Evolutionary conservation across 2,888 invertebrate species (phyloP), one percentile per base, ranked within the genome.

Genomic region (Pachymerium ferrugineum): DNA sequence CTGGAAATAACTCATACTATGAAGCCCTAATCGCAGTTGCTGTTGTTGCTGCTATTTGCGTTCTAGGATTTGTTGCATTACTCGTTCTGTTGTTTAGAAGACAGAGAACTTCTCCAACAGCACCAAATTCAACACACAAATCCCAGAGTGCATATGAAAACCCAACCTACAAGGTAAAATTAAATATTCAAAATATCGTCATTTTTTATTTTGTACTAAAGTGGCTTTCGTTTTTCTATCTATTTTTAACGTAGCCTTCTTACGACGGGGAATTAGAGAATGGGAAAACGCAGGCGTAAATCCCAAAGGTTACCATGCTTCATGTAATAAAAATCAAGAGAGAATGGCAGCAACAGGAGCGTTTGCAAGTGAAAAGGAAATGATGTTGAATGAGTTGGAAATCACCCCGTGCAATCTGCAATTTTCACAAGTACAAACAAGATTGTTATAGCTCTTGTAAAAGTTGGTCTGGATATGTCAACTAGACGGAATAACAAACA

Each of bases 71-170:
- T 5, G 83, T 93, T 69, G 88, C 93, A 73, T 84, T 94, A 71
- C 85, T 93, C 69, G 86, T 94, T 78, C 89, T 94, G 77, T 86
- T 94, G 42, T 87, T 94, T 79, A 86, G 90, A 79, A 86, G 93
- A 79, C 86, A 80, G 84, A 86, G 86, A 74, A 29, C 6, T 19
- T 87, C 88, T 80, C 87, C 88, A 80, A 89, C 89, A 81, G 87
- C 90, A 80, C 90, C 92, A 76, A 92, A 93, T 80, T 93, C 93
- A 28, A 88, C 92, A 70, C 88, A 87, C 42, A 92, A 92, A 81
- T 89, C 88, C 78, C 92, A 93, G 74, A 91, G 93, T n/a, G 92
- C 93, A 67, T 94, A 94, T 81, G 94, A 94, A 83, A 94, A 94
- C 85, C 94, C 94, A 68, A 93, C 93, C 80, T 94, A 94, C 86